Conservation (phyloP, 1,140 invertebrate genomes). For the Drosophila biarmipes region DNA sequence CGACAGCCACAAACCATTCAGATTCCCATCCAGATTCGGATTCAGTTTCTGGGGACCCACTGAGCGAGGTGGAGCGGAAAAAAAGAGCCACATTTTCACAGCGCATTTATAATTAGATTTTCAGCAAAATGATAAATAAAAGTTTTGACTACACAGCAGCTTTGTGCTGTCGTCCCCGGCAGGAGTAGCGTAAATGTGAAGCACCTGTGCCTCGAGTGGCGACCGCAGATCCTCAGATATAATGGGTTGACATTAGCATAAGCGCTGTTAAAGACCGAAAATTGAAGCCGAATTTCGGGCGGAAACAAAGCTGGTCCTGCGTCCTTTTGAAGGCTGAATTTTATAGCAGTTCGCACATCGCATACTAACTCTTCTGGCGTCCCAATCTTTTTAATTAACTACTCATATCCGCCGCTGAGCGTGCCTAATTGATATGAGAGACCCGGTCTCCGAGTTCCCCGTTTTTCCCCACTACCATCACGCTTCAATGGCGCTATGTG, state of each 20-base stretch:
- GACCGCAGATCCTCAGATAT: slow-evolving; percentile 20
- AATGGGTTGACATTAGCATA: slow-evolving; percentile 64
- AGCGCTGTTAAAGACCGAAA: slow-evolving; percentile 40
- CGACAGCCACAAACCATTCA: slow-evolving; percentile 9
- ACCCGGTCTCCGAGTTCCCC: slow-evolving; percentile 11
- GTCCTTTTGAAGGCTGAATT: slow-evolving; percentile 17
- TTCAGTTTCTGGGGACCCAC: background rate
- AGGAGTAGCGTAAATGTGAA: slow-evolving; percentile 14
- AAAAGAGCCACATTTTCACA: slow-evolving; percentile 64
- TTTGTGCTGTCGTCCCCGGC: slow-evolving; percentile 48
- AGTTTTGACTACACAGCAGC: slow-evolving; percentile 77
- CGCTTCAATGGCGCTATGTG: slow-evolving; percentile 45
- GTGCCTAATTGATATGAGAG: slow-evolving; percentile 74
- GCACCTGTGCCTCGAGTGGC: slow-evolving; percentile 47
- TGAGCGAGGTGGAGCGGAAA: slow-evolving; percentile 10
- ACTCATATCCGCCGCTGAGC: slow-evolving; percentile 77
- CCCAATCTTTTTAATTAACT: slow-evolving; percentile 81
- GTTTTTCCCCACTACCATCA: slow-evolving; percentile 1
- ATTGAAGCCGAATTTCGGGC: slow-evolving; percentile 55
- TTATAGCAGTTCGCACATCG: slow-evolving; percentile 41
- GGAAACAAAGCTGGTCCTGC: slow-evolving; percentile 9
- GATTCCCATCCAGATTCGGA: background rate
- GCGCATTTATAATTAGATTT: slow-evolving; percentile 77
- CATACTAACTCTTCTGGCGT: slow-evolving; percentile 47
- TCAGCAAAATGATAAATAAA: slow-evolving; percentile 76